Conservation (phyloP, 2,113 vertebrate species). For the Deroptyus accipitrinus region DNA sequence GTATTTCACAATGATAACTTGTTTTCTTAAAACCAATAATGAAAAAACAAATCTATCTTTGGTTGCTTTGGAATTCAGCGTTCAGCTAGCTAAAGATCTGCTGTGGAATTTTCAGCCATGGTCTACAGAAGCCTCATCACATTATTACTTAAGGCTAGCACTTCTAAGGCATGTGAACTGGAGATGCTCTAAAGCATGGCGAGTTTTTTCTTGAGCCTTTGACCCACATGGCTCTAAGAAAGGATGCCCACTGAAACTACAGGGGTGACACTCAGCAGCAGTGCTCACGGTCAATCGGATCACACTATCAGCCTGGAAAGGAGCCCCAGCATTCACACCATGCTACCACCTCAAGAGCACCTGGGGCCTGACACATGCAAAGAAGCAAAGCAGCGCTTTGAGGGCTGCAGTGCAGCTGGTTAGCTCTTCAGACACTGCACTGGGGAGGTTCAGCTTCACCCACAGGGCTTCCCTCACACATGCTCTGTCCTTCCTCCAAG, state of each 20-base stretch:
- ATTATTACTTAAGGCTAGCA: not conserved
- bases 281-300: not conserved
- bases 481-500: not conserved
- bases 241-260: not conserved
- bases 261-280: not conserved
- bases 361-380: fast-evolving
- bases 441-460: not conserved
- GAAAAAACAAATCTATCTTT: not conserved
- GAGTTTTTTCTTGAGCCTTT: not conserved
- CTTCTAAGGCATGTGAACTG: not conserved
- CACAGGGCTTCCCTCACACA: not conserved
- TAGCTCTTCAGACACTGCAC: not conserved
- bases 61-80: not conserved
- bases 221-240: not conserved
- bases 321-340: not conserved
- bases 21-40: not conserved
- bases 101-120: not conserved
- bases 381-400: not conserved
- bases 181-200: not conserved
- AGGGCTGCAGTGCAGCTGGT: not conserved
- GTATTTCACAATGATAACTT: not conserved
- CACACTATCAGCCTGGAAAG: not conserved
- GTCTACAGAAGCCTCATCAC: not conserved
- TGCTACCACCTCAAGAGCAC: fast-evolving
- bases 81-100: not conserved